phyloP scores from a whole-genome alignment of 2,797 vertebrate genomes.

The Rhinogobio ventralis region DNA sequence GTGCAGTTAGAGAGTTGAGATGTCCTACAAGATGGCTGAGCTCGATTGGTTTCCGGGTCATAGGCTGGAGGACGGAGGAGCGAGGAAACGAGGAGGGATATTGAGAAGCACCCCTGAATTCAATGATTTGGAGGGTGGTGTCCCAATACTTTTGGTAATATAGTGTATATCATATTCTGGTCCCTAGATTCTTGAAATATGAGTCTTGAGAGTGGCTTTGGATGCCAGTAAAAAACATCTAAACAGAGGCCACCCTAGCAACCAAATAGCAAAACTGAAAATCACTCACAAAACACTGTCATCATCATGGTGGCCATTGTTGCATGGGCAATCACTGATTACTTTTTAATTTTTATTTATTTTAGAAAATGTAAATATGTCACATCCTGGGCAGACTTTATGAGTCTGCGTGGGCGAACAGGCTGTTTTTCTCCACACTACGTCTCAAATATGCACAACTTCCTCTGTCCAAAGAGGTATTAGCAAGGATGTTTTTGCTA shows the following conservation, averaged over 20 bases:
- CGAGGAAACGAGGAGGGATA: too few relatives aligned
- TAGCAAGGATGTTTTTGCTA: slow-evolving; percentile 22
- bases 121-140: too few relatives aligned
- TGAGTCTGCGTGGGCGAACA: background rate
- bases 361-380: background rate
- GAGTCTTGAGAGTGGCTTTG: background rate
- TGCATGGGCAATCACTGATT: background rate
- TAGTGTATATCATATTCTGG: background rate
- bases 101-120: too few relatives aligned
- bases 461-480: slow-evolving; percentile 19
- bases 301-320: background rate
- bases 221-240: background rate
- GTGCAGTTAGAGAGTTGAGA: too few relatives aligned
- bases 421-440: background rate
- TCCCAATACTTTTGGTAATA: too few relatives aligned
- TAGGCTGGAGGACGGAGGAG: too few relatives aligned
- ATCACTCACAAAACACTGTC: background rate
- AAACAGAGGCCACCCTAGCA: background rate
- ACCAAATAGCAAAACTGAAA: background rate
- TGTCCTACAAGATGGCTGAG: too few relatives aligned
- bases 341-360: too few relatives aligned
- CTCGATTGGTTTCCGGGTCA: too few relatives aligned
- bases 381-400: background rate
- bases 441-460: slow-evolving; percentile 12
- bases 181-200: background rate